phyloP scores from a whole-genome alignment of 2,113 vertebrate genomes.

The Austrofundulus limnaeus region DNA sequence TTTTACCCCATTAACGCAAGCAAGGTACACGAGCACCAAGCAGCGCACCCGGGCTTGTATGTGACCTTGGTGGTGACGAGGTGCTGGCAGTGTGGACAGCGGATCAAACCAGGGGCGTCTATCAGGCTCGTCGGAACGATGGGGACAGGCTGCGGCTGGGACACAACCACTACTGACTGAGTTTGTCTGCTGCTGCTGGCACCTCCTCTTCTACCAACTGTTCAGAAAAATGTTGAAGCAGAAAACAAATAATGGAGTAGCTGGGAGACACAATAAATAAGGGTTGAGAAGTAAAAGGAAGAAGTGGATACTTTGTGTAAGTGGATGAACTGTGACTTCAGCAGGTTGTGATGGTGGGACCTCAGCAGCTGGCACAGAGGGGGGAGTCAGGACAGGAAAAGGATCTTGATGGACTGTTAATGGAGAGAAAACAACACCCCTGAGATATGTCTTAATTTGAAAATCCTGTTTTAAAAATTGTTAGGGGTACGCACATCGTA shows the following conservation, averaged over 20 bases:
- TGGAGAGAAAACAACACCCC: background rate
- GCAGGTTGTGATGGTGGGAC: background rate
- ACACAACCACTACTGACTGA: conserved; percentile 2
- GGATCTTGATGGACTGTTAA: conserved; percentile 24
- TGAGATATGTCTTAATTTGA: background rate
- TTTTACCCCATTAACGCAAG: conserved; percentile 50
- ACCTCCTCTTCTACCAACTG: conserved; percentile 9
- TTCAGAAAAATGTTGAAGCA: background rate
- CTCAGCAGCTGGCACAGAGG: background rate
- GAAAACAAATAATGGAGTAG: background rate
- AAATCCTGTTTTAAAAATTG: background rate
- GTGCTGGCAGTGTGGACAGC: conserved; percentile 49
- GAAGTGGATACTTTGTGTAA: conserved; percentile 37
- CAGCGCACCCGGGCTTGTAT: conserved; percentile 1
- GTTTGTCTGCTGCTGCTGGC: background rate
- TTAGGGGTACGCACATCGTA: too few relatives aligned
- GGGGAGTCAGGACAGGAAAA: conserved; percentile 56
- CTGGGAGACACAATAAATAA: background rate
- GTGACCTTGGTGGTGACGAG: conserved; percentile 45
- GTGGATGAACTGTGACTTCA: conserved; percentile 18
- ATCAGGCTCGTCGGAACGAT: conserved; percentile 12
- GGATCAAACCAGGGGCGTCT: conserved; percentile 14
- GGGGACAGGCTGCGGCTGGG: conserved; percentile 28
- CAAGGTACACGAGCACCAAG: conserved; percentile 45
- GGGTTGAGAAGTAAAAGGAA: background rate